Conservation (phyloP, 2,113 vertebrate genomes). For the Catharus fuscescens region DNA sequence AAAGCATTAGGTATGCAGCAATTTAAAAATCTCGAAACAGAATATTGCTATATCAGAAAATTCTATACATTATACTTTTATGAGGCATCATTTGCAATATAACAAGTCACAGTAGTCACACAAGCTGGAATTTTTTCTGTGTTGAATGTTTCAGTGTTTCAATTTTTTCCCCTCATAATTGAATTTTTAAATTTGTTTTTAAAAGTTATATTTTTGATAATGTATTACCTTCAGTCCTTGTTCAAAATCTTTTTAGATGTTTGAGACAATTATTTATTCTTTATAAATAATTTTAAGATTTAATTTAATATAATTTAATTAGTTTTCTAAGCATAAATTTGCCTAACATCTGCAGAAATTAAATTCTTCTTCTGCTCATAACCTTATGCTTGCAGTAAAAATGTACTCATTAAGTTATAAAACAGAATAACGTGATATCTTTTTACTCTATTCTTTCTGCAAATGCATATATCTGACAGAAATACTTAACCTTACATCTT, state of each 20-base stretch:
- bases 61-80: background rate
- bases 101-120: background rate
- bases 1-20: background rate
- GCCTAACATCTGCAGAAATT: background rate
- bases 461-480: background rate
- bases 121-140: background rate
- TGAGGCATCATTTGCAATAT: background rate
- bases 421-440: background rate
- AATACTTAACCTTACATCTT: background rate
- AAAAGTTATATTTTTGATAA: background rate
- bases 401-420: rapidly evolving
- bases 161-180: background rate
- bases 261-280: background rate
- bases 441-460: background rate
- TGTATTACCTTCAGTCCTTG: background rate
- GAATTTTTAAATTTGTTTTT: background rate
- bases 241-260: background rate
- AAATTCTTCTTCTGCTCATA: background rate
- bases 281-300: background rate
- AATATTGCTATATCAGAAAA: background rate
- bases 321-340: background rate
- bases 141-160: background rate
- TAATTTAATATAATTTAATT: background rate
- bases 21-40: background rate
- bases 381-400: background rate